Evolutionary conservation across 2,113 vertebrate species (phyloP), one percentile per base, ranked within the genome.

Genomic region (Ciconia boyciana): DNA sequence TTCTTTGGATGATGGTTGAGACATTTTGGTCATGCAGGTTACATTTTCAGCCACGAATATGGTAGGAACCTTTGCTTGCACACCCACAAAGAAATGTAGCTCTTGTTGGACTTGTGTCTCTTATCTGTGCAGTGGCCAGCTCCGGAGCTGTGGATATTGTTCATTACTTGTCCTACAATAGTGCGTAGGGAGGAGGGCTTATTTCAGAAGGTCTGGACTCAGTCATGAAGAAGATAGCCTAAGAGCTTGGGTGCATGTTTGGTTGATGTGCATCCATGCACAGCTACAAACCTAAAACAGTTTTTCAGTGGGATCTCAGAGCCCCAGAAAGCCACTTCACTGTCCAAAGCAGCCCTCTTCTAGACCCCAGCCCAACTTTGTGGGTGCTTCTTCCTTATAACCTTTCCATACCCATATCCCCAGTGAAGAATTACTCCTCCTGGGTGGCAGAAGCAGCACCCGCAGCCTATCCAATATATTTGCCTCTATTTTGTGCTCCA

Each of bases 121-220:
- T 64, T 68, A 18, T 10, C 9, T 32, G 3, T 60, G 25, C 20
- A 39, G 15, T 39, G 60, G 20, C 11, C 36, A 78, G 8, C 25
- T 89, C 48, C 2, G 1, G 29, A 58, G 8, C 0, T 54, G 36
- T 28, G 25, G 36, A 9, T 32, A 28, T 32, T 43, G 20, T 31
- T 85, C 75, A 36, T 12, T 36, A 61, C 16, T 85, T 79, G 18
- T 49, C 17, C 18, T 92, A 5, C 24, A 62, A 9, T 1, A 46
- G 5, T 1, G 0, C 3, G 0, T 3, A 31, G 16, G 22, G 4
- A 20, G 10, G 3, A 4, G 13, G 3, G 3, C 9, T 32, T 7
- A 32, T 71, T 89, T 74, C 41, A 66, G 34, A 57, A 57, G 10
- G 12, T 48, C 22, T 68, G 24, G 28, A 4, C 18, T 81, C 41